Percentiles rank a stretch among this genome's conserved stretches.
These are phyloP conservation scores for Corythornis vintsioides DNA, from an alignment of 2,113 vertebrate species.

Conservation along the genomic window DNA sequence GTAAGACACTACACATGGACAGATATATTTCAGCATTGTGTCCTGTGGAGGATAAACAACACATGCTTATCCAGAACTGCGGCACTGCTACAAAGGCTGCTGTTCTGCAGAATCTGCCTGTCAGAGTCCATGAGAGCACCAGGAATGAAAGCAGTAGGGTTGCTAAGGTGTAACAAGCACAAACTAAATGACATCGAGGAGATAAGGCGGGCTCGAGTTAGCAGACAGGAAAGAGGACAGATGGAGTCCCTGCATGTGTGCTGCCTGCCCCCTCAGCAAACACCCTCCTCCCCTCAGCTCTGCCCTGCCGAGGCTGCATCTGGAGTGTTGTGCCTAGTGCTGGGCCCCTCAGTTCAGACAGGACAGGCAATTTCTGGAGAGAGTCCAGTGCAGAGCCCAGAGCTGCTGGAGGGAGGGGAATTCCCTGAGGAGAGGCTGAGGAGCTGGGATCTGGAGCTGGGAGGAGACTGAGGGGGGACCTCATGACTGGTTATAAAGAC, in stretches of 20 bases:
- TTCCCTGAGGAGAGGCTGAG: too few species aligned
- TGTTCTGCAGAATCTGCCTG: not conserved
- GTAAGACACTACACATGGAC: fast-evolving
- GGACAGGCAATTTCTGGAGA: too few species aligned
- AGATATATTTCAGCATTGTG: not conserved
- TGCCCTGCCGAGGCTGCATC: too few species aligned
- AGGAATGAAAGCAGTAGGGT: not conserved
- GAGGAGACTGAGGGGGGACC: too few species aligned
- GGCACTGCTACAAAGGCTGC: not conserved
- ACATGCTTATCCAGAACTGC: not conserved
- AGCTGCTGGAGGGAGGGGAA: too few species aligned
- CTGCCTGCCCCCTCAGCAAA: not conserved
- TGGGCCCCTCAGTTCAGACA: too few species aligned
- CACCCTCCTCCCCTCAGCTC: too few species aligned
- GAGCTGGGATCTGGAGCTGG: too few species aligned
- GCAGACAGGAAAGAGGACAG: not conserved
- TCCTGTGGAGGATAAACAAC: not conserved
- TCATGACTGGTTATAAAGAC: too few species aligned
- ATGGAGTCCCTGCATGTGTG: fast-evolving
- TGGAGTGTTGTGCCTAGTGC: too few species aligned
- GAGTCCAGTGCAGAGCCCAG: too few species aligned
- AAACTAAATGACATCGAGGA: not conserved
- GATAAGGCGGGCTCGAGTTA: not conserved
- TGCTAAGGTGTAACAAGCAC: not conserved
- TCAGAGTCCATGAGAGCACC: not conserved